These are phyloP conservation scores for Progne subis DNA, from an alignment of 2,113 vertebrate genomes.

Conservation along the genomic window DNA sequence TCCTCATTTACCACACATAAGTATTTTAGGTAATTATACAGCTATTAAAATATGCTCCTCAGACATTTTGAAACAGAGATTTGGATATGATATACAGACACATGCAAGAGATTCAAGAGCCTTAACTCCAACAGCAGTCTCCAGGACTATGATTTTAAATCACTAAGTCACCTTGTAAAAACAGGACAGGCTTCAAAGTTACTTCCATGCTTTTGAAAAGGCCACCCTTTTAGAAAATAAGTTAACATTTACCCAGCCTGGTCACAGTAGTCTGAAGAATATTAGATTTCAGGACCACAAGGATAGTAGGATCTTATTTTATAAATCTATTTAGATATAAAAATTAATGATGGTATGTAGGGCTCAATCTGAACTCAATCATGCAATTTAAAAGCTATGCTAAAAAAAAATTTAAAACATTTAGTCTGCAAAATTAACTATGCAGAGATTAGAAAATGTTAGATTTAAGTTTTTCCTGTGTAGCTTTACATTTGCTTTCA, in stretches of 20 bases:
- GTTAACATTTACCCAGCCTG: not conserved
- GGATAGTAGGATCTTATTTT: not conserved
- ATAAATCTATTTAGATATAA: not conserved
- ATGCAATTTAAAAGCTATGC: not conserved
- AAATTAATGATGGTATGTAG: not conserved
- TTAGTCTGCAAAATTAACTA: not conserved
- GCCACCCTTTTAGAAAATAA: not conserved
- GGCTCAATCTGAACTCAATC: not conserved
- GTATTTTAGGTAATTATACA: not conserved
- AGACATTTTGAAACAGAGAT: not conserved
- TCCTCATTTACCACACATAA: not conserved
- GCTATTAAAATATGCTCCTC: not conserved
- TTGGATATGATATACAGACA: not conserved
- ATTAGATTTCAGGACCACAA: not conserved
- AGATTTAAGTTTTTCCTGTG: not conserved
- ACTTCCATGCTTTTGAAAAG: conserved; percentile 1
- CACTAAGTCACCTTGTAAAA: not conserved
- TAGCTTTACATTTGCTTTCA: not conserved
- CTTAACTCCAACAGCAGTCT: not conserved
- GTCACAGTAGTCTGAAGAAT: not conserved
- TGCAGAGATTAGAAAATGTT: not conserved
- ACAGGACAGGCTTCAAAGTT: not conserved
- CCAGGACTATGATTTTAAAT: not conserved
- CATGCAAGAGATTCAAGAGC: not conserved
- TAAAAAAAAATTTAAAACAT: not conserved